Evolutionary conservation across 2,888 invertebrate genomes (phyloP).

Genomic region (Eumerus sabulonum): DNA sequence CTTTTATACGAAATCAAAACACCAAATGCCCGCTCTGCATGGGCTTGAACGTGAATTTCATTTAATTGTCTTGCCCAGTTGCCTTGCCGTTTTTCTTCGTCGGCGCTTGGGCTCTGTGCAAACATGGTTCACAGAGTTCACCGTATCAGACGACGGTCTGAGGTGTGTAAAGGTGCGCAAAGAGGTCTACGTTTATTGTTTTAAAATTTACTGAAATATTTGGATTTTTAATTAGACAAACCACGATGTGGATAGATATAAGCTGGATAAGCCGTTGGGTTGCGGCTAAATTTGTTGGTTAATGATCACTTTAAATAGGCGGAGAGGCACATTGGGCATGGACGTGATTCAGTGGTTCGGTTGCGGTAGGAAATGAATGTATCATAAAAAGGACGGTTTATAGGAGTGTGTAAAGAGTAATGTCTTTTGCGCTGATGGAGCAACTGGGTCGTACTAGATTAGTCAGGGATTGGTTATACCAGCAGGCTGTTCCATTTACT

Average conservation of each 20-base stretch:
- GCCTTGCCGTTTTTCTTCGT: constrained; percentile 22
- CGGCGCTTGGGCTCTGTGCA: constrained; percentile 3
- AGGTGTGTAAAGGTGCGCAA: constrained; percentile 1
- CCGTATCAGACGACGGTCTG: constrained; percentile 17
- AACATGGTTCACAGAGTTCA: constrained; percentile 44
- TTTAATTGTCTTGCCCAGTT: constrained; percentile 39
- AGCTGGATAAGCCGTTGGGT: no score
- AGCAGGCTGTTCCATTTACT: no score
- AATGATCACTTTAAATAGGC: no score
- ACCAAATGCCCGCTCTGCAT: constrained; percentile 2
- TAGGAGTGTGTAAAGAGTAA: no score
- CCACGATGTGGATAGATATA: not conserved
- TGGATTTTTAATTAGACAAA: constrained; percentile 22
- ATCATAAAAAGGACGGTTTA: not conserved
- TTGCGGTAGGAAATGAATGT: not conserved
- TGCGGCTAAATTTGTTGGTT: no score
- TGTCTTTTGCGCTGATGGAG: no score
- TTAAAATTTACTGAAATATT: constrained; percentile 21
- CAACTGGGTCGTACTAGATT: no score
- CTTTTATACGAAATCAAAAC: constrained; percentile 42
- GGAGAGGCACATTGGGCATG: not conserved
- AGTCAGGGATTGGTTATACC: no score
- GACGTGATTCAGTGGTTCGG: not conserved
- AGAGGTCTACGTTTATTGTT: constrained; percentile 6
- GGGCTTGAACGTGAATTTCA: constrained; percentile 49